Evolutionary conservation across 92 coral and sea anemone genomes (phyloP).

Genomic region (Actinostola sp.): DNA sequence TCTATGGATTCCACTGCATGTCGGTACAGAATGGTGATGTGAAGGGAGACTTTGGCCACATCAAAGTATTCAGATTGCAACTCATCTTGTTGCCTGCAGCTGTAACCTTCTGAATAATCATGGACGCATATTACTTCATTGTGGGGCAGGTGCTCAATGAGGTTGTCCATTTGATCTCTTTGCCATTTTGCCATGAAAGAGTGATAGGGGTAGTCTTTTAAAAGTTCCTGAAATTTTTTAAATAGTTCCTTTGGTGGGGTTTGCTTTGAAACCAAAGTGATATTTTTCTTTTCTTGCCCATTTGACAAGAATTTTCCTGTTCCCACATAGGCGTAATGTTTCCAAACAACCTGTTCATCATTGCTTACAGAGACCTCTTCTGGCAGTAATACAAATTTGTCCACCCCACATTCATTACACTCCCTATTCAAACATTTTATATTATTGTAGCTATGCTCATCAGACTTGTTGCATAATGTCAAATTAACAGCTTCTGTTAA

Average conservation of each 20-base stretch:
- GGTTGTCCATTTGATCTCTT: constrained; percentile 49
- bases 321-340: constrained; percentile 34
- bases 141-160: constrained; percentile 51
- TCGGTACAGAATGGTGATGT: constrained; percentile 55
- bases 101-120: constrained; percentile 42
- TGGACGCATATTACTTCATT: constrained; percentile 39
- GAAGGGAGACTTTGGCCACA: constrained; percentile 45
- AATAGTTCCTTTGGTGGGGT: constrained; percentile 39
- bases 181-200: constrained; percentile 68
- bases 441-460: constrained; percentile 31
- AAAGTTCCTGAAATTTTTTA: constrained; percentile 33
- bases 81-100: constrained; percentile 54
- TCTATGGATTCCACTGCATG: constrained; percentile 59
- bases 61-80: constrained; percentile 60
- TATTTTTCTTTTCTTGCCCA: constrained; percentile 59
- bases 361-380: constrained; percentile 28
- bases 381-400: constrained; percentile 48
- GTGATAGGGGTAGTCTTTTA: constrained; percentile 45
- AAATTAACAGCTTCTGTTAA: constrained; percentile 47
- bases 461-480: constrained; percentile 37
- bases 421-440: constrained; percentile 53
- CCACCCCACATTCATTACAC: constrained; percentile 54
- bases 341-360: constrained; percentile 30
- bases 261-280: constrained; percentile 35
- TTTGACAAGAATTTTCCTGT: constrained; percentile 58